phyloP scores from a whole-genome alignment of 2,888 invertebrate species.

The Rhagonycha lutea region DNA sequence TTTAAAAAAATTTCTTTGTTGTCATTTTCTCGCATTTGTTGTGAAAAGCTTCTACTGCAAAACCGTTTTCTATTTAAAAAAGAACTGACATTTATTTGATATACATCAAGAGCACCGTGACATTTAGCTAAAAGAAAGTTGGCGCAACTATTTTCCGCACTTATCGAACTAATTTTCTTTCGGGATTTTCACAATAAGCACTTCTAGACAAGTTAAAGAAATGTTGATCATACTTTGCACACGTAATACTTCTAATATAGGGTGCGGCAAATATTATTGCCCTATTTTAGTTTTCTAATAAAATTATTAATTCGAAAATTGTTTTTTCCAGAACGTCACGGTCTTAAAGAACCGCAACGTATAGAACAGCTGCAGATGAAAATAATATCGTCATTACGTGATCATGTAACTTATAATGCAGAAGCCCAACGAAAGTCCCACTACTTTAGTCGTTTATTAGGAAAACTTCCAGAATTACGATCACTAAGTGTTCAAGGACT shows the following conservation, averaged over 20 bases:
- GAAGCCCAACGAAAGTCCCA: conserved; percentile 89
- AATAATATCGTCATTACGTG: conserved; percentile 91
- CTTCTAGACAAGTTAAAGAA: background rate
- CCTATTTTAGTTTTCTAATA: background rate
- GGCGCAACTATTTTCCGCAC: background rate
- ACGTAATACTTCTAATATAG: background rate
- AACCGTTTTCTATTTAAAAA: background rate
- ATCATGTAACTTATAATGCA: conserved; percentile 92
- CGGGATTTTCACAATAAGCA: background rate
- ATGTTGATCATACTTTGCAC: background rate
- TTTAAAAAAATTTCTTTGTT: too few relatives aligned
- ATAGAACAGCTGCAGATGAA: conserved; percentile 96
- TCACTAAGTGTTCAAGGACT: conserved; percentile 92
- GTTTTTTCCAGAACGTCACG: conserved; percentile 80
- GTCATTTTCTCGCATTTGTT: too few relatives aligned
- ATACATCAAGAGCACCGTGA: background rate
- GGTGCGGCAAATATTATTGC: background rate
- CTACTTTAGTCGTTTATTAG: conserved; percentile 90
- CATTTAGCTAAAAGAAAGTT: background rate
- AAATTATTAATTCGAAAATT: conserved; percentile 8
- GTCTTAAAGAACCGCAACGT: conserved; percentile 86
- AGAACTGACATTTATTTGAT: background rate
- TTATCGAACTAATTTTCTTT: background rate
- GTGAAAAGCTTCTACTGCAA: too few relatives aligned
- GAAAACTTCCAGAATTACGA: conserved; percentile 90